A percentile compares a stretch with the other conserved stretches of the same genome.
Evolutionary conservation across 2,797 vertebrate genomes (phyloP).

Genomic region (Chloroceryle inda): DNA sequence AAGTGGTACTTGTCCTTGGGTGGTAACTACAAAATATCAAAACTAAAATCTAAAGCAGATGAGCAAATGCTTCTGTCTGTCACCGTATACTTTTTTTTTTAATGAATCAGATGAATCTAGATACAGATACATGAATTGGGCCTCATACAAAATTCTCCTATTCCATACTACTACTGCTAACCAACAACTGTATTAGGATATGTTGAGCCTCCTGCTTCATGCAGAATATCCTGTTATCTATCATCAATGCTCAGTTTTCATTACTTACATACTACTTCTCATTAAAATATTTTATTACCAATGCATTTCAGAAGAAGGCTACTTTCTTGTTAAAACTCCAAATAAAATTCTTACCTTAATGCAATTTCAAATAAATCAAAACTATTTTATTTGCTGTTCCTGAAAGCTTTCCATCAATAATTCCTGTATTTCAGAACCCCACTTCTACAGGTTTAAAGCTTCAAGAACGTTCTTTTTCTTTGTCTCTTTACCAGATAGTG

Average conservation of each 20-base stretch:
- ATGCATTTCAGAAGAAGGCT: background rate
- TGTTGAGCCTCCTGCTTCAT: background rate
- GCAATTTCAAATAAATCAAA: background rate
- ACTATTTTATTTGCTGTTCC: background rate
- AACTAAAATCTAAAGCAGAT: background rate
- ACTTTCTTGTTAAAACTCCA: background rate
- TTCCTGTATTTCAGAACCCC: background rate
- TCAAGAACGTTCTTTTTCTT: background rate
- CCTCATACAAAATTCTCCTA: background rate
- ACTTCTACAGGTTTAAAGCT: background rate
- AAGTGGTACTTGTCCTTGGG: background rate
- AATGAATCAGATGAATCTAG: background rate
- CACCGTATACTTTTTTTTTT: background rate
- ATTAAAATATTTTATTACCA: slow-evolving; percentile 10
- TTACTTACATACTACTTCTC: background rate
- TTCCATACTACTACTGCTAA: background rate
- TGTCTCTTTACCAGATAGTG: background rate
- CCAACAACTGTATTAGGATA: background rate
- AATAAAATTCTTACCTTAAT: background rate
- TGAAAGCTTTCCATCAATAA: background rate
- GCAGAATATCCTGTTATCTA: background rate
- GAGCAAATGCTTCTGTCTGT: background rate
- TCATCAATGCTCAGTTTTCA: background rate
- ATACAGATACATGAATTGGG: background rate
- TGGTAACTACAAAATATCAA: background rate